A percentile compares a stretch with the other conserved stretches of the same genome.
Evolutionary conservation across 2,797 vertebrate genomes (phyloP).

Genomic region (Lates japonicus): DNA sequence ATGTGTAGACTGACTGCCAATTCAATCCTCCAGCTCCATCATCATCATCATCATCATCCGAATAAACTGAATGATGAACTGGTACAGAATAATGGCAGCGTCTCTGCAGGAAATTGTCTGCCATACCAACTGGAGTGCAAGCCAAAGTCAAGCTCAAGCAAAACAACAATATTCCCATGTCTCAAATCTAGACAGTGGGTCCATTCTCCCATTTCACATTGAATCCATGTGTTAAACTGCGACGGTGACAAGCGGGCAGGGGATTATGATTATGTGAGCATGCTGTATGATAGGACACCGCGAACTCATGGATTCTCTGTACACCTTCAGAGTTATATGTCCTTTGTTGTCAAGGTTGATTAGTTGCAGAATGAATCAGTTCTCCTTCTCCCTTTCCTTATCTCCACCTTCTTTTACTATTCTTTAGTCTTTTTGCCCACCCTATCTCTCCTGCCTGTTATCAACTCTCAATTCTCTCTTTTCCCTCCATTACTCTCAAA

Average conservation of each 20-base stretch:
- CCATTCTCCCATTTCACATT: conserved; percentile 5
- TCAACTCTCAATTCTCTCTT: not conserved
- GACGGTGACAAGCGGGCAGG: conserved; percentile 23
- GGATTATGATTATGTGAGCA: conserved; percentile 14
- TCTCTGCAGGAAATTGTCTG: not conserved
- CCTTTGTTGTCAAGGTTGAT: conserved; percentile 70
- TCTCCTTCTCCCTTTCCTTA: conserved; percentile 6
- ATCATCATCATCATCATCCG: not conserved
- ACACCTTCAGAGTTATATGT: conserved; percentile 43
- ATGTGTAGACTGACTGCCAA: not conserved
- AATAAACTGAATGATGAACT: conserved; percentile 6
- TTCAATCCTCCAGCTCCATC: conserved; percentile 6
- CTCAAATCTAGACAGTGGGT: not conserved
- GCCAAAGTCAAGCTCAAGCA: not conserved
- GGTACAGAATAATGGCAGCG: not conserved
- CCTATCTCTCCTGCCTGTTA: not conserved
- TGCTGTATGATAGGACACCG: conserved; percentile 19
- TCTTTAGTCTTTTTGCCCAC: conserved; percentile 6
- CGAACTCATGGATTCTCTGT: conserved; percentile 46
- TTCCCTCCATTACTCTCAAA: not conserved
- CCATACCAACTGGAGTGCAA: not conserved
- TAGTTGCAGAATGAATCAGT: conserved; percentile 60
- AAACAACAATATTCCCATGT: not conserved
- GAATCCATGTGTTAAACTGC: not conserved
- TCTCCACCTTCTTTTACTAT: not conserved